Evolutionary conservation across 2,888 invertebrate genomes (phyloP), one percentile per base, ranked within the genome.

Genomic region (Julus scandinavius): DNA sequence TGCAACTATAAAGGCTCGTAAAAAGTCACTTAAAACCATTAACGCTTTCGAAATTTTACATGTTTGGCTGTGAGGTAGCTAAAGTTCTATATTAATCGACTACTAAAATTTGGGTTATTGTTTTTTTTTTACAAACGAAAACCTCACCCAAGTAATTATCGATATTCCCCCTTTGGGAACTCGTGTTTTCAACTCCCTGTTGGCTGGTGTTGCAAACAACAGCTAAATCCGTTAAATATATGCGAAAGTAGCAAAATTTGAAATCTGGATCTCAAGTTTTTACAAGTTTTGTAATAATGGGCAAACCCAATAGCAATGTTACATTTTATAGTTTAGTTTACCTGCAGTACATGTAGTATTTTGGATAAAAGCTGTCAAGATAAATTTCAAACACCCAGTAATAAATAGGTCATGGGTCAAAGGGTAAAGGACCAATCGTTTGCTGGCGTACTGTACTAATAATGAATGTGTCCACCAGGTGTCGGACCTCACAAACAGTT

Each of bases 31-130:
- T 58, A 17, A 58, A 58, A n/a, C 58, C 15, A 58, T 58, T 58
- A 58, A n/a, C 15, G 5, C 58, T 58, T n/a, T 17, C n/a, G 58
- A 58, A 58, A 58, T 58, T 58, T 58, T 58, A 58, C 4, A 58
- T 17, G 58, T 17, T n/a, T 5, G 17, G n/a, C 58, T 58, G 58
- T 17, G n/a, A 17, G 58, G 58, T 15, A 54, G 54, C 54, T 45
- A 45, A 2, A 54, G 54, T 4, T 54, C 54, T 54, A n/a, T n/a
- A n/a, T 15, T 54, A 54, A 54, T 54, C 54, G 11, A 15, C 58
- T 58, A 17, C 58, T 58, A 58, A 58, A 58, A 58, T 58, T 58
- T 58, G 58, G 58, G 58, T 58, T 58, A 58, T 58, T 58, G 41
- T 45, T 45, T 45, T 45, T 58, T 58, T 58, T 58, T 58, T 2